Evolutionary conservation across 1,140 invertebrate genomes (phyloP), one percentile per base, ranked within the genome.

Genomic region (Ectropis grisescens): DNA sequence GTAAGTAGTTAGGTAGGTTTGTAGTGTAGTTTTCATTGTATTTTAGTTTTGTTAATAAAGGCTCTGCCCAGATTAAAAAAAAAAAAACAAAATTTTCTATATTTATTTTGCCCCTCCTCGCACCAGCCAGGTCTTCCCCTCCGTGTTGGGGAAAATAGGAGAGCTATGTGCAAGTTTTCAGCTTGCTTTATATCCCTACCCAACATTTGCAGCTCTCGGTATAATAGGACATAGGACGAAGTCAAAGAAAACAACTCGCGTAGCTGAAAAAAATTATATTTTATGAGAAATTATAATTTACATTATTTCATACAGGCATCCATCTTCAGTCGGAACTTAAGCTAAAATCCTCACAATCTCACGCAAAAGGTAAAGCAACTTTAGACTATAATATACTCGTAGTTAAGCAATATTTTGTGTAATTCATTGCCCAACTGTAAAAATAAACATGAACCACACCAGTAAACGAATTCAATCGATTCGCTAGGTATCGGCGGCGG

Each of bases 271-370:
- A 83, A 83, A 82, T 83, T 82, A 82, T 83, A 83, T 83, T 83
- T 83, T 83, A 82, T 83, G 82, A 83, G 80, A 83, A 83, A 83
- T 83, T 78, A 83, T 83, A 83, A 83, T 83, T 83, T 83, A 83
- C 82, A 83, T 82, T 83, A 83, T 82, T 82, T 82, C 76, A 76
- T 76, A 71, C 79, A 80, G 70, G 71, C 82, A 83, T 81, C 70
- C 82, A 65, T 83, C 80, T 69, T 80, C 82, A 82, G 71, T 79
- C 82, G 74, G 78, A 82, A 82, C 82, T 83, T 83, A 83, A 82
- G 78, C 78, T 82, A 82, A 80, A 82, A 75, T 76, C 62, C 75
- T 82, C 69, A 81, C 82, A 83, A 82, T 82, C 82, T 76, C 79
- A 75, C 80, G 76, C 79, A 82, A 82, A 83, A 82, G 71, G 76